Evolutionary conservation across 2,797 vertebrate genomes (phyloP).

Genomic region (Onychomys arenicola): DNA sequence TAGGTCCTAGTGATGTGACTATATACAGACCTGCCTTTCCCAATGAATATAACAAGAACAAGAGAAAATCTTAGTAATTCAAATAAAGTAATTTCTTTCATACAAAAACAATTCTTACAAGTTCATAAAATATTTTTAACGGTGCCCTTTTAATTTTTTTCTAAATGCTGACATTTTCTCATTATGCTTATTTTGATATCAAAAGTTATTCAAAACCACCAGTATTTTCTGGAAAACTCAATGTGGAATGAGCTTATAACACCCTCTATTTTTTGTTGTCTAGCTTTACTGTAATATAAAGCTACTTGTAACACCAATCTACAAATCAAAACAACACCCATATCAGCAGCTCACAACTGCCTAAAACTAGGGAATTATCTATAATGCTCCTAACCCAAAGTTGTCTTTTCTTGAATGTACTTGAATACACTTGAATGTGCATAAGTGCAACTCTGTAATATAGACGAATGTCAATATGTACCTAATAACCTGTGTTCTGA

Average conservation of each 20-base stretch:
- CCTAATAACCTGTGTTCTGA: neutral
- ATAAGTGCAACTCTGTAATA: neutral
- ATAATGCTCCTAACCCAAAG: neutral
- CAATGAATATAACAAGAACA: neutral
- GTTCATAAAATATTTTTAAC: neutral
- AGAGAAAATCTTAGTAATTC: neutral
- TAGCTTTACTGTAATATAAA: neutral
- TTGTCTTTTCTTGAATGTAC: neutral
- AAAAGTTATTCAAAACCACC: neutral
- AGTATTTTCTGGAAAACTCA: neutral
- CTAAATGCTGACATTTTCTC: neutral
- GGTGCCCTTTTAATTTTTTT: neutral
- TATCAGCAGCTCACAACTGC: no score
- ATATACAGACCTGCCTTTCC: neutral
- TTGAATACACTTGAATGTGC: neutral
- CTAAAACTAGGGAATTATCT: neutral
- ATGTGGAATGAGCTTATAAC: accelerated
- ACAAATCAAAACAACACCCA: neutral
- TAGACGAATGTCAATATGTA: neutral
- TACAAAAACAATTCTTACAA: neutral
- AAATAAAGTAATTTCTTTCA: neutral
- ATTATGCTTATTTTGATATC: neutral
- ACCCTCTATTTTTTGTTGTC: neutral
- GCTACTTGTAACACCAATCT: neutral
- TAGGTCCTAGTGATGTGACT: neutral